A percentile compares a stretch with the other conserved stretches of the same genome.
These are phyloP conservation scores for Gibbula magus DNA, from an alignment of 2,888 invertebrate species.

Conservation along the genomic window DNA sequence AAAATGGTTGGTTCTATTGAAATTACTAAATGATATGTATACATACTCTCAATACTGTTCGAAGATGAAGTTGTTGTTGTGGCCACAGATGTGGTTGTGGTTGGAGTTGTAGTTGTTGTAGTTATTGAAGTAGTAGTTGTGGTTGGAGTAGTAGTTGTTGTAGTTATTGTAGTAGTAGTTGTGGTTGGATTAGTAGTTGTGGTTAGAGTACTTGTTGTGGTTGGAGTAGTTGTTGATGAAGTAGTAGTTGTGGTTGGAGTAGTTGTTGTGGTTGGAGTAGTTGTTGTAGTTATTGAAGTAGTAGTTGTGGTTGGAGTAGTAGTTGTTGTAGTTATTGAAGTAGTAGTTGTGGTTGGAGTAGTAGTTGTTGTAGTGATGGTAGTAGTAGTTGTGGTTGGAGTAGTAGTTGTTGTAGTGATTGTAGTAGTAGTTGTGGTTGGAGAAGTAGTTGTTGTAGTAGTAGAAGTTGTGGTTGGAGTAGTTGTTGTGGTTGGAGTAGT, in stretches of 20 bases:
- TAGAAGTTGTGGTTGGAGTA: background rate
- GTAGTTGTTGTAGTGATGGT: too few species aligned
- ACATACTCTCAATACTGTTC: background rate
- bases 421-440: background rate
- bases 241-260: constrained; percentile 22
- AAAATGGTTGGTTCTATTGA: too few species aligned
- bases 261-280: constrained; percentile 17
- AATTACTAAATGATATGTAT: too few species aligned
- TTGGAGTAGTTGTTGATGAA: constrained; percentile 26
- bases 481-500: background rate
- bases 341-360: background rate
- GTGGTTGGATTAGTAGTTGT: constrained; percentile 25
- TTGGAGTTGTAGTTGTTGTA: background rate
- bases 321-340: background rate
- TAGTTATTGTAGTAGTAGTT: constrained; percentile 27
- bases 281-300: background rate
- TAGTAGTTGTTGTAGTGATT: background rate
- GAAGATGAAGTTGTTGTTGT: background rate
- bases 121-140: constrained; percentile 23
- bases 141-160: constrained; percentile 28
- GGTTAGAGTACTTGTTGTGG: constrained; percentile 13
- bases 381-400: too few species aligned
- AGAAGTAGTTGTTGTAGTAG: background rate
- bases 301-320: too few species aligned
- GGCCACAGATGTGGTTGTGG: background rate